Conservation (phyloP, 2,888 invertebrate genomes). For the Agrochola circellaris region DNA sequence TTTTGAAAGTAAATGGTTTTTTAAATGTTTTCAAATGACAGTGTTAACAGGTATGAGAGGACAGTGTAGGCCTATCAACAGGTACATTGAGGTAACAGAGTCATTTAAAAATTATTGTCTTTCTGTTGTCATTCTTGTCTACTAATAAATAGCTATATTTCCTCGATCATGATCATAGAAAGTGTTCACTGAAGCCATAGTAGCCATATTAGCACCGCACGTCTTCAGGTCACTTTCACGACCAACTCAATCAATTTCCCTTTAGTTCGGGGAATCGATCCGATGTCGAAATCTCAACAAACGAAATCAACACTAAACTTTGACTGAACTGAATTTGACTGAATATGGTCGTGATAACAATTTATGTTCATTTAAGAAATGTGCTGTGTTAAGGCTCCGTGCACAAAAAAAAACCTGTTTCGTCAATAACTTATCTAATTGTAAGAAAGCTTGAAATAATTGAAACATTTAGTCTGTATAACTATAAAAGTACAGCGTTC, state of each 20-base stretch:
- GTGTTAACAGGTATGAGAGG: too few species aligned
- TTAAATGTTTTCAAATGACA: too few species aligned
- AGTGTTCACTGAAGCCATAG: not conserved
- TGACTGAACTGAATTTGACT: conserved; percentile 16
- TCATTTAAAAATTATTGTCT: not conserved
- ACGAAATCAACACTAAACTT: conserved; percentile 19
- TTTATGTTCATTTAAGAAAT: conserved; percentile 1
- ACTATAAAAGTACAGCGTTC: too few species aligned
- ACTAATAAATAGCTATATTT: not conserved
- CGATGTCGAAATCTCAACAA: conserved; percentile 39
- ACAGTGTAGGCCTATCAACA: too few species aligned
- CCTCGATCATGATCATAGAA: not conserved
- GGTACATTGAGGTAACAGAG: not conserved
- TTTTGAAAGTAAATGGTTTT: too few species aligned
- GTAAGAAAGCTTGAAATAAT: too few species aligned
- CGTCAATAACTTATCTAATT: too few species aligned
- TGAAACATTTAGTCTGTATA: too few species aligned
- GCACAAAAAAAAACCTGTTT: too few species aligned
- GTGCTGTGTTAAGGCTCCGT: not conserved
- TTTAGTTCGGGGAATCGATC: conserved; percentile 30
- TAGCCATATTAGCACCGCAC: conserved; percentile 13
- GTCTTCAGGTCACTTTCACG: conserved; percentile 46
- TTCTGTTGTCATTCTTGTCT: not conserved
- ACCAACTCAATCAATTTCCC: conserved; percentile 33
- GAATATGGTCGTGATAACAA: not conserved